A percentile compares a stretch with the other conserved stretches of the same genome.
Conservation (phyloP, 1,140 invertebrate species). For the Sweltsa coloradensis region DNA sequence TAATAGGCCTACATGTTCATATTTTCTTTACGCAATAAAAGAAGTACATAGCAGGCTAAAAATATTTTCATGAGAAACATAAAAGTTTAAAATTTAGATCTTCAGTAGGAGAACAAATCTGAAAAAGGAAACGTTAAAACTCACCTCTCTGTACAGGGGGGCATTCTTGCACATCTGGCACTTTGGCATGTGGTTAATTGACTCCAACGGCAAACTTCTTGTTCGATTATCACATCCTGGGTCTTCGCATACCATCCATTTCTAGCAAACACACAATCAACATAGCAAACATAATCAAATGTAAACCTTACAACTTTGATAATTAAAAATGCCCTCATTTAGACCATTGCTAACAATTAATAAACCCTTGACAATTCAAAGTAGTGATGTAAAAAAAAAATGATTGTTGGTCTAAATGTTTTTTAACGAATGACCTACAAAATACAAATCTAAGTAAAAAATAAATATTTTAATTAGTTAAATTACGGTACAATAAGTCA, state of each 20-base stretch:
- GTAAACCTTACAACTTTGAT: constrained; percentile 2
- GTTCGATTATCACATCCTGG: constrained; percentile 63
- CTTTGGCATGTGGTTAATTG: constrained; percentile 48
- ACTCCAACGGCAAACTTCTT: constrained; percentile 44
- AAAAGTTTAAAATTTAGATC: too few relatives aligned
- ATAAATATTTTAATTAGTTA: too few relatives aligned
- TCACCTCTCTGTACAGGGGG: constrained; percentile 54
- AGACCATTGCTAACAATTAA: background rate
- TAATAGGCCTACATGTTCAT: too few relatives aligned
- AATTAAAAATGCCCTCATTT: background rate
- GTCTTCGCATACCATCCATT: constrained; percentile 80
- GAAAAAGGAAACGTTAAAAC: constrained; percentile 9
- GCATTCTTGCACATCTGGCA: constrained; percentile 64
- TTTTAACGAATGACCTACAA: background rate
- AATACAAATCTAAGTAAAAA: background rate
- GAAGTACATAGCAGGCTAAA: too few relatives aligned
- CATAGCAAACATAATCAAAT: constrained; percentile 5
- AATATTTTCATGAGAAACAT: too few relatives aligned
- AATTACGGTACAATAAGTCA: too few relatives aligned
- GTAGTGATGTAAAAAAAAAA: background rate
- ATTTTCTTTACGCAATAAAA: too few relatives aligned
- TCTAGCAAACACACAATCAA: constrained; percentile 26
- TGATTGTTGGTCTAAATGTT: background rate
- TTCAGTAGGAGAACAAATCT: too few relatives aligned
- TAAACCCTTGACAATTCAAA: background rate